Evolutionary conservation across 2,797 vertebrate species (phyloP), one percentile per base, ranked within the genome.

Genomic region (Melanotaenia boesemani): DNA sequence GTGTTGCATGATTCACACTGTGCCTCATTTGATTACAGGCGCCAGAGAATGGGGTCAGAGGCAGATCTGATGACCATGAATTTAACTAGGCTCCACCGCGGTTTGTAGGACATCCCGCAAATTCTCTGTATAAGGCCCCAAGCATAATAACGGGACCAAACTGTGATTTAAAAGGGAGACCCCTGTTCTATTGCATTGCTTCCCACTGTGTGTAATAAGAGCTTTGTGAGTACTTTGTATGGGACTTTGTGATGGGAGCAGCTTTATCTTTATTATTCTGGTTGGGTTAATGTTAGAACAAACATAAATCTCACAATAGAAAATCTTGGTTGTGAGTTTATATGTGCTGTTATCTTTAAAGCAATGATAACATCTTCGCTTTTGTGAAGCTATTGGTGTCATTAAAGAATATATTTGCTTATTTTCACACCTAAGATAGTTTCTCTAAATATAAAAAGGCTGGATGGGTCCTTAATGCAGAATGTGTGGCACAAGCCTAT

Each of bases 11-110:
- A 81, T 89, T 84, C 84, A 74, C 88, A 81, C 86, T 63, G 68
- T 44, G 76, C 83, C 79, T 89, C 86, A 89, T 91, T 88, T 88
- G 88, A 90, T 86, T 88, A 89, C 78, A 76, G 88, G 88, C 79
- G 70, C 87, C 89, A 86, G 80, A 77, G 80, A 81, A 86, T 63
- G 69, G 80, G 81, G 84, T 88, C 82, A 81, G 83, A 86, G 81
- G 82, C 84, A 87, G 80, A 89, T 87, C 76, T 91, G 90, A 89
- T 89, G 89, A 91, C 76, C 67, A 2, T 63, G 83, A 85, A 88
- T 79, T 83, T 84, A 65, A 67, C 56, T 46, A 74, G 86, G 56
- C 82, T 82, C 50, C 50, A 8, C 28, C 11, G 74, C 20, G 41
- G 68, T 84, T 86, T 88, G 71, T 34, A 88, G 84, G 84, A 85